A percentile compares a stretch with the other conserved stretches of the same genome.
These are phyloP conservation scores for Parauchenoglanis ngamensis DNA, from an alignment of 2,797 vertebrate genomes.

Conservation along the genomic window DNA sequence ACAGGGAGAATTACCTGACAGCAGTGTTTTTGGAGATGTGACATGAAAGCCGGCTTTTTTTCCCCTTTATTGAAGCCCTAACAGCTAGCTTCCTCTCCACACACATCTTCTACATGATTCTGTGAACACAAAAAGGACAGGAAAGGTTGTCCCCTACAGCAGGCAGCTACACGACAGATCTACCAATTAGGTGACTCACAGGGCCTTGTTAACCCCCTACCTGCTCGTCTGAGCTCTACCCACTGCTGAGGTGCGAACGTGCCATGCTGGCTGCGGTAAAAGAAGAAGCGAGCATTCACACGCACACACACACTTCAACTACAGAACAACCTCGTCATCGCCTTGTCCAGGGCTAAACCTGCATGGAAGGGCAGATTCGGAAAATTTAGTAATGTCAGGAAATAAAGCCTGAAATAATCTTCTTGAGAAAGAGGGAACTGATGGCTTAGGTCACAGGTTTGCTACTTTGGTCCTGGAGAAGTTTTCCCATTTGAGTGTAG, in stretches of 20 bases:
- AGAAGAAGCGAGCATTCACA: conserved; percentile 18
- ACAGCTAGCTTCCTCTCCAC: conserved; percentile 6
- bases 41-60: background rate
- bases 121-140: conserved; percentile 40
- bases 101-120: conserved; percentile 30
- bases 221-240: conserved; percentile 25
- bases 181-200: conserved; percentile 58
- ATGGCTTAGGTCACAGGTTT: background rate
- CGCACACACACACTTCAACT: conserved; percentile 10
- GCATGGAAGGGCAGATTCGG: background rate
- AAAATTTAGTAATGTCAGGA: background rate
- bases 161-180: conserved; percentile 51
- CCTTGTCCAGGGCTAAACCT: conserved; percentile 2
- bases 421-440: background rate
- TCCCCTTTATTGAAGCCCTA: conserved; percentile 1
- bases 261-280: conserved; percentile 12
- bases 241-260: conserved; percentile 45
- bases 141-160: conserved; percentile 28
- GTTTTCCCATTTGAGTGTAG: background rate
- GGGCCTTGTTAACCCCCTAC: conserved; percentile 51
- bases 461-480: background rate
- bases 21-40: background rate
- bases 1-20: conserved; percentile 17
- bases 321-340: background rate
- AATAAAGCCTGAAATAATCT: conserved; percentile 3